Evolutionary conservation across 2,888 invertebrate genomes (phyloP).

Genomic region (Athetis lepigone): DNA sequence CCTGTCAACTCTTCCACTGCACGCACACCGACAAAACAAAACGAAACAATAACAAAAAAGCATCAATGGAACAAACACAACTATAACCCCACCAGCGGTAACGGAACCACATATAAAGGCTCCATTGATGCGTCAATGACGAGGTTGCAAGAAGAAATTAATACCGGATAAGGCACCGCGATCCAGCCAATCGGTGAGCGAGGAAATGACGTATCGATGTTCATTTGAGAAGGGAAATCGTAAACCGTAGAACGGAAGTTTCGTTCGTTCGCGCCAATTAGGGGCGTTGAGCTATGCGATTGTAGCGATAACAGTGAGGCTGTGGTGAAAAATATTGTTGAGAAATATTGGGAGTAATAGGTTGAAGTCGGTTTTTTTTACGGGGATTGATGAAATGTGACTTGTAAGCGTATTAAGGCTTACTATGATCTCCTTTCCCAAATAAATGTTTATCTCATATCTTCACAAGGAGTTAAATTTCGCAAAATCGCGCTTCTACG

Average conservation of each 20-base stretch:
- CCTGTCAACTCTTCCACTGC: slow-evolving; percentile 30
- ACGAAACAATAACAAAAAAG: slow-evolving; percentile 30
- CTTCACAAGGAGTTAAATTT: no score
- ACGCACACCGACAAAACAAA: slow-evolving; percentile 16
- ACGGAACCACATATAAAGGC: slow-evolving; percentile 38
- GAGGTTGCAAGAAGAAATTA: slow-evolving; percentile 70
- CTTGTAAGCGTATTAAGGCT: no score
- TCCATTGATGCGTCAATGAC: slow-evolving; percentile 59
- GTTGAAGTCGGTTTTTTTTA: not conserved
- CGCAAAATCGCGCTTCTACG: no score
- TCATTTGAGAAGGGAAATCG: slow-evolving; percentile 79
- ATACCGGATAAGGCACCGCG: slow-evolving; percentile 77
- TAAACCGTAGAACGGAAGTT: slow-evolving; percentile 81
- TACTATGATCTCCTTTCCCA: no score
- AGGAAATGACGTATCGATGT: slow-evolving; percentile 79
- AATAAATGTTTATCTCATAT: no score
- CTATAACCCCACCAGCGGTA: slow-evolving; percentile 42
- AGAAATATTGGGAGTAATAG: not conserved
- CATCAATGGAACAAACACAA: slow-evolving; percentile 39
- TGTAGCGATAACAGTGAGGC: slow-evolving; percentile 56
- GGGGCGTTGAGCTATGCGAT: slow-evolving; percentile 55
- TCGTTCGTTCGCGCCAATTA: slow-evolving; percentile 75
- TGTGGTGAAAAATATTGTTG: slow-evolving; percentile 29
- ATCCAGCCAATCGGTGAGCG: slow-evolving; percentile 69
- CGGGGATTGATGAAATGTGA: not conserved